Conservation (phyloP, 2,113 vertebrate genomes). For the Nymphicus hollandicus region DNA sequence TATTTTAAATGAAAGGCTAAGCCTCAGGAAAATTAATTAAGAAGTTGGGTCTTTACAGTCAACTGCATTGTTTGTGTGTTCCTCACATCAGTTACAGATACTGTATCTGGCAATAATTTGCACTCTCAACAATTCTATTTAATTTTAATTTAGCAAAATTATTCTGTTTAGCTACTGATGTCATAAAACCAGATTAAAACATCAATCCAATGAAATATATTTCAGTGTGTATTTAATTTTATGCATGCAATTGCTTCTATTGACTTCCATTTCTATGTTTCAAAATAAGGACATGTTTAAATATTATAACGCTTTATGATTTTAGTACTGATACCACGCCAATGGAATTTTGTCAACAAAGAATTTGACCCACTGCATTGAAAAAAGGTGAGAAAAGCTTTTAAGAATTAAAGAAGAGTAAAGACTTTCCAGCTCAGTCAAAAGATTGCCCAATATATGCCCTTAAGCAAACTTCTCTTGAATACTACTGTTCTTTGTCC, state of each 20-base stretch:
- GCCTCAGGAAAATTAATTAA: conserved; percentile 60
- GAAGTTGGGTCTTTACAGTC: conserved; percentile 37
- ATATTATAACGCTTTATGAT: not conserved
- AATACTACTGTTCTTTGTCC: conserved; percentile 13
- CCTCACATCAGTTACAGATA: conserved; percentile 30
- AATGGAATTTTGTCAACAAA: not conserved
- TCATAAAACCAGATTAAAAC: conserved; percentile 55
- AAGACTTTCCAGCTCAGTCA: not conserved
- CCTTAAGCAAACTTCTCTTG: not conserved
- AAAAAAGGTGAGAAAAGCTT: conserved; percentile 40
- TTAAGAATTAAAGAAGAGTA: conserved; percentile 13
- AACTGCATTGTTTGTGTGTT: conserved; percentile 35
- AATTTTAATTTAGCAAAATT: conserved; percentile 46
- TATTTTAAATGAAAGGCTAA: conserved; percentile 54
- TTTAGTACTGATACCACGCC: not conserved
- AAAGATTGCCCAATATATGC: not conserved
- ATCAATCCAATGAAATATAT: conserved; percentile 22
- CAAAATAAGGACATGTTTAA: not conserved
- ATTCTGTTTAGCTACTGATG: conserved; percentile 50
- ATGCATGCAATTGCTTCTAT: not conserved
- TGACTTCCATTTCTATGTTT: conserved; percentile 11
- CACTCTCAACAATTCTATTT: conserved; percentile 48
- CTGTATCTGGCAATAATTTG: conserved; percentile 56
- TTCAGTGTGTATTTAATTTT: conserved; percentile 38
- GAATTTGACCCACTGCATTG: not conserved